A percentile compares a stretch with the other conserved stretches of the same genome.
phyloP scores from a whole-genome alignment of 2,888 invertebrate genomes.

The Spilosoma lubricipeda region DNA sequence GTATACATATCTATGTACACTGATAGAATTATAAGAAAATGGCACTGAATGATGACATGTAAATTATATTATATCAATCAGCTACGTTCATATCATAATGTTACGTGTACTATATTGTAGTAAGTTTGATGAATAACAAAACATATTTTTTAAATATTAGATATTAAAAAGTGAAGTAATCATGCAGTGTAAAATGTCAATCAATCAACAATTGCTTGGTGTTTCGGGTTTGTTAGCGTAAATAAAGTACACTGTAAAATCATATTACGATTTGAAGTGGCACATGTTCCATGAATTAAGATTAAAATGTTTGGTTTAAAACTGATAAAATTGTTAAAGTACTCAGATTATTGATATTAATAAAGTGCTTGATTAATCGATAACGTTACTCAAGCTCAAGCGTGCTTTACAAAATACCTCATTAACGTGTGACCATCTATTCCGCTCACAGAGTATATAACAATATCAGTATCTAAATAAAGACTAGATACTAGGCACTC shows the following conservation, averaged over 20 bases:
- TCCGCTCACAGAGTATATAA: not conserved
- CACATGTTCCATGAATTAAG: not conserved
- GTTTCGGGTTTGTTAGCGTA: not conserved
- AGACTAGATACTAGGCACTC: too few species aligned
- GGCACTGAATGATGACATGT: too few species aligned
- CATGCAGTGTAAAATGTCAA: not conserved
- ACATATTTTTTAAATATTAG: too few species aligned
- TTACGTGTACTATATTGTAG: not conserved
- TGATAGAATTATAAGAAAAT: too few species aligned
- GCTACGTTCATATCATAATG: too few species aligned
- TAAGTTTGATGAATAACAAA: not conserved
- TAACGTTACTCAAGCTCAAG: not conserved
- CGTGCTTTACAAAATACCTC: not conserved
- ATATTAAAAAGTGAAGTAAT: too few species aligned
- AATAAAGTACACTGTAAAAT: not conserved
- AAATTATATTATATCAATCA: too few species aligned
- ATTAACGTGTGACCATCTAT: not conserved
- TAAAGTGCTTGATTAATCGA: not conserved
- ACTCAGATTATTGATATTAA: slow-evolving; percentile 1
- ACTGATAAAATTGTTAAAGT: slow-evolving; percentile 4
- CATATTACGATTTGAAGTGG: not conserved
- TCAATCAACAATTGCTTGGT: not conserved
- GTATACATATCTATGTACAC: too few species aligned
- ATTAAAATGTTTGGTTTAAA: not conserved
- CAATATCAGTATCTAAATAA: too few species aligned